Percentiles rank a stretch among this genome's conserved stretches.
phyloP scores from a whole-genome alignment of 2,888 invertebrate species.

The Drosophila pseudotalamancana region DNA sequence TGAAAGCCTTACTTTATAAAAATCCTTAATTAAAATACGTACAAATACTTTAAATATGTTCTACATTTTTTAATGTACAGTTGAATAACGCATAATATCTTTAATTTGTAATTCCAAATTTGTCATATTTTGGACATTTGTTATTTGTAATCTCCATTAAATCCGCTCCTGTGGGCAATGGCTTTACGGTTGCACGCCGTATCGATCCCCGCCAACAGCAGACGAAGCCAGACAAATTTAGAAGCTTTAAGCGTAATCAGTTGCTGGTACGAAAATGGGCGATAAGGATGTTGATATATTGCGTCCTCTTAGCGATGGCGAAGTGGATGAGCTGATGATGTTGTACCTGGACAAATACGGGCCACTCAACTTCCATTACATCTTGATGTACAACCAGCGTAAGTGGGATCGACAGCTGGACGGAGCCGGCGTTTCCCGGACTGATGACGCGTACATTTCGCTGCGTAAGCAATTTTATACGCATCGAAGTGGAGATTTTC shows the following conservation, averaged over 20 bases:
- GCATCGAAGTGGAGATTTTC: constrained; percentile 65
- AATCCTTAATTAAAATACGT: no score
- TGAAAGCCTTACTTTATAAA: no score
- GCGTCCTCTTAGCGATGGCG: constrained; percentile 65
- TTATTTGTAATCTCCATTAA: neutral
- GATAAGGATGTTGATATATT: constrained; percentile 74
- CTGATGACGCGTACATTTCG: constrained; percentile 41
- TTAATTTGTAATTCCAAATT: no score
- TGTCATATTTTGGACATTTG: no score
- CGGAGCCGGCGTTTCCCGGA: constrained; percentile 17
- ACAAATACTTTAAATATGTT: no score
- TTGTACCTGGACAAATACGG: constrained; percentile 70
- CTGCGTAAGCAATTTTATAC: constrained; percentile 78
- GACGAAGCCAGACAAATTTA: constrained; percentile 17
- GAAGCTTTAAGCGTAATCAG: constrained; percentile 23
- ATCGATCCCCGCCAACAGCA: neutral
- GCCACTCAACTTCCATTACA: constrained; percentile 71
- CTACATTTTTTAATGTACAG: no score
- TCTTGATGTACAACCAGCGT: constrained; percentile 77
- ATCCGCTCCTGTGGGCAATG: constrained; percentile 33
- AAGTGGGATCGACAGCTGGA: constrained; percentile 76
- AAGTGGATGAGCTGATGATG: constrained; percentile 69
- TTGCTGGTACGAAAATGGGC: constrained; percentile 30
- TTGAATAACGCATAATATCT: no score
- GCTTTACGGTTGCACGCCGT: neutral